Base-by-base conservation (phyloP, 1,140 invertebrate species). In the Dreissena rostriformis region DNA sequence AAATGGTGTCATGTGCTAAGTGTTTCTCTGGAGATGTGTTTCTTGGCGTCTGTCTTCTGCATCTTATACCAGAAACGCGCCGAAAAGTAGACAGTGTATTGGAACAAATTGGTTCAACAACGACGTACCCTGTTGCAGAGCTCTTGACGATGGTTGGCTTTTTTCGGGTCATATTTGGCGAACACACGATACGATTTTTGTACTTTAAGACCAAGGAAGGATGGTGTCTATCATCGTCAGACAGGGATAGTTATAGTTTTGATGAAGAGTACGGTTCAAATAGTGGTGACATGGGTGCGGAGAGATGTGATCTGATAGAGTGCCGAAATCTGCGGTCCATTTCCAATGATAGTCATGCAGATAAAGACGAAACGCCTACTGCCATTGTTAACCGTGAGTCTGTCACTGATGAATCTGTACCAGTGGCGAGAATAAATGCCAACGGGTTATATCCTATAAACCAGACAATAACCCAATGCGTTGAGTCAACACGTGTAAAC, bases 1-100 rank as follows among this genome's bases (percentile, higher is more conserved):
- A 88, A 74, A 86, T 91, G 28, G 86, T 92, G 52, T 89, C 87
- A 68, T 88, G 90, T 22, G 87, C 91, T 49, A 89, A 90, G 55
- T 93, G 95, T 87, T 95, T 95, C 87, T 95, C 95, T 55, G 95
- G 95, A 17, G 95, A 95, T 61, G 94, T 95, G 63, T 95, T 95
- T 88, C 90, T 95, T 17, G 95, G 92, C 14, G 95, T 95, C 6
- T 95, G 95, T 84, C 93, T 95, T 68, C 89, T 95, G 10, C 94
- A 95, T 88, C 88, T 95, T 28, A 93, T 95, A 80, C 95, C 95
- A 2, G 95, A 95, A 88, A 94, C 95, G 1, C 86, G 93, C 51
- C 90, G 92, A 17, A 92, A 91, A 78, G 88, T 95, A 0, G 87
- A 88, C 17, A 88, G 87, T 19, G 86, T 92, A 19, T 86, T 92